Evolutionary conservation across 2,113 vertebrate genomes (phyloP), one percentile per base, ranked within the genome.

Genomic region (Triplophysa siluroides): DNA sequence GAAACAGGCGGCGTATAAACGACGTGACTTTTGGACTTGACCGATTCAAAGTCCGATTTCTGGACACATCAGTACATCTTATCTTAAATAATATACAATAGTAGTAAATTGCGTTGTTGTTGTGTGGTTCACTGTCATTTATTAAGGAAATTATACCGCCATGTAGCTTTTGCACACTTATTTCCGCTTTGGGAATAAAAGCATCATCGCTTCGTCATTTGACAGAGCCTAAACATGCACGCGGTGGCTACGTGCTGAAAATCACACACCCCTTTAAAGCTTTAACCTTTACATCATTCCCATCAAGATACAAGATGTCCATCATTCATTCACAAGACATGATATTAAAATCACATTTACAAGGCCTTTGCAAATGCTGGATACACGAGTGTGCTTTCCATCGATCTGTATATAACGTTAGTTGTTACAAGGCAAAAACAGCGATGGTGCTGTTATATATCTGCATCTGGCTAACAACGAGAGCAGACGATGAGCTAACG

Each of bases 211-310:
- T 29, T 1, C 13, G 41, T 12, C 38, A 19, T 69, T 52, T 68
- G 54, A 63, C 62, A 65, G 43, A 18, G 13, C 19, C 11, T 29
- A 14, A 43, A 14, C 43, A 54, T 19, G 50, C 76, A 56, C 23
- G 9, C 41, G 2, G 33, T 9, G 76, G 45, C 81, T 87, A 85
- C 85, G 85, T 87, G 83, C 83, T 56, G 19, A 41, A 64, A 54
- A 29, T 78, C 85, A 83, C 81, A 72, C 72, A 70, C 18, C 16
- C 84, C 81, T 12, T 82, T 24, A 11, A 12, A 21, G 50, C 66
- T 21, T 77, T 26, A 68, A 29, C 18, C 18, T 60, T 72, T 63
- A 29, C 3, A 3, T 4, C 29, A 29, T 29, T 4, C 29, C 52
- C 58, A 21, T 21, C 33, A 77, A 58, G 24, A 65, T 45, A 52